Conservation (phyloP, 2,888 invertebrate species). For the Microctonus aethiopoides region DNA sequence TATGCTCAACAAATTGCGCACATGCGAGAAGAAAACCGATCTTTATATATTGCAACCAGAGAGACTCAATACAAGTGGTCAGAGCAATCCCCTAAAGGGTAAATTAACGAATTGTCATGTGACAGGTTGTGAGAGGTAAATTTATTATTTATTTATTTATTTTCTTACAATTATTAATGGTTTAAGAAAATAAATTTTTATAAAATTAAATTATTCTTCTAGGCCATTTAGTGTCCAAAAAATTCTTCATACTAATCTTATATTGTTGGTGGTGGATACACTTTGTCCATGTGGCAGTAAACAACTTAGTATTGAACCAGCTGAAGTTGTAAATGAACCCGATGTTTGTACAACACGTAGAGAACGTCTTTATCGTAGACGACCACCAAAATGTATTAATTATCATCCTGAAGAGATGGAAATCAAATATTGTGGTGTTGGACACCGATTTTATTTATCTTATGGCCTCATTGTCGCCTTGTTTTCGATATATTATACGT, state of each 20-base stretch:
- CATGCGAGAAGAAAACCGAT: conserved; percentile 89
- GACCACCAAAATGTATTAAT: conserved; percentile 85
- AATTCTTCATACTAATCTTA: conserved; percentile 89
- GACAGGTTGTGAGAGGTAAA: conserved; percentile 86
- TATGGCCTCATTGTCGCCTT: conserved; percentile 43
- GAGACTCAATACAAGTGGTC: conserved; percentile 79
- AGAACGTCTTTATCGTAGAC: conserved; percentile 78
- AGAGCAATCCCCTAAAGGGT: conserved; percentile 87
- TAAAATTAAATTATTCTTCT: conserved; percentile 41
- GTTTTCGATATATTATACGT: conserved; percentile 46
- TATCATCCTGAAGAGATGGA: conserved; percentile 84
- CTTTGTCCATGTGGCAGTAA: conserved; percentile 90
- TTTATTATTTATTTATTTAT: background rate
- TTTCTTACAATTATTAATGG: background rate
- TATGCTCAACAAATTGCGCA: conserved; percentile 68
- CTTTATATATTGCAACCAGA: conserved; percentile 87
- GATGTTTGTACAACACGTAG: conserved; percentile 62
- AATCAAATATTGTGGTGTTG: conserved; percentile 64
- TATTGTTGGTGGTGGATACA: conserved; percentile 88
- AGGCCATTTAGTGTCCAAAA: conserved; percentile 93
- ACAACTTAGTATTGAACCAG: conserved; percentile 82
- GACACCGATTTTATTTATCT: conserved; percentile 30
- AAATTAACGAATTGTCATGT: conserved; percentile 89
- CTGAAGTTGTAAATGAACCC: conserved; percentile 65
- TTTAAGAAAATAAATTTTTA: background rate